Base-by-base conservation (phyloP, 2,797 vertebrate genomes). In the Tiaroga cobitis region DNA sequence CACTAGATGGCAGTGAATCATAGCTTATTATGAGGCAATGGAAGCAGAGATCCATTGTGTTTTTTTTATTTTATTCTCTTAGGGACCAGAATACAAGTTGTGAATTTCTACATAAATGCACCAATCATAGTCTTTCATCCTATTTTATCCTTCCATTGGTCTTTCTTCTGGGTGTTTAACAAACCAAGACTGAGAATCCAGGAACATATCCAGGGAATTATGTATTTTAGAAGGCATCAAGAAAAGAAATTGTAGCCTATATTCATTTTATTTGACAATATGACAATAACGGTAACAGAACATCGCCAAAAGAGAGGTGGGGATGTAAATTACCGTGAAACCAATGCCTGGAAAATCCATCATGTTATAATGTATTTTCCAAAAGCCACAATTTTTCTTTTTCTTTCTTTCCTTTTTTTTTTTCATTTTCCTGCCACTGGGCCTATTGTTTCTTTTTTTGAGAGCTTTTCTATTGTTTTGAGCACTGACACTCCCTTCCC, bases 381-480 rank as follows among this genome's bases (percentile, higher is more conserved):
- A 46, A 39, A 84, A 84, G 21, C 39, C 61, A 67, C 46, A 83
- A 56, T 56, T 24, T 24, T 89, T 84, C 15, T 80, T 90, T 43
- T 63, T 85, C 89, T 88, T 90, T 18, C 46, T 18, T 49, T 49
- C 16, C 5, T 80, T 90, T 51, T 61, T 87, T 89, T 89, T 90
- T 93, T 90, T 90, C 89, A 90, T 63, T 86, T 67, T 86, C 90
- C 86, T 90, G 69, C 82, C n/a, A 43, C 11, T n/a, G 34, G 43
- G 19, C 61, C 43, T 61, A 85, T 84, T 90, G 91, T 90, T 87
- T 88, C 79, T 87, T 90, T 87, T 91, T 94, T 89, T 90, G 85
- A 69, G 80, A 80, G 59, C 76, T 89, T 93, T 94, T 91, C 92
- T 91, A 95, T 96, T 95, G 94, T 95, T 93, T 89, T 80, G 82